Evolutionary conservation across 37 sponge, comb jelly and placozoan species (phyloP).

Genomic region (Beroe forskalii): DNA sequence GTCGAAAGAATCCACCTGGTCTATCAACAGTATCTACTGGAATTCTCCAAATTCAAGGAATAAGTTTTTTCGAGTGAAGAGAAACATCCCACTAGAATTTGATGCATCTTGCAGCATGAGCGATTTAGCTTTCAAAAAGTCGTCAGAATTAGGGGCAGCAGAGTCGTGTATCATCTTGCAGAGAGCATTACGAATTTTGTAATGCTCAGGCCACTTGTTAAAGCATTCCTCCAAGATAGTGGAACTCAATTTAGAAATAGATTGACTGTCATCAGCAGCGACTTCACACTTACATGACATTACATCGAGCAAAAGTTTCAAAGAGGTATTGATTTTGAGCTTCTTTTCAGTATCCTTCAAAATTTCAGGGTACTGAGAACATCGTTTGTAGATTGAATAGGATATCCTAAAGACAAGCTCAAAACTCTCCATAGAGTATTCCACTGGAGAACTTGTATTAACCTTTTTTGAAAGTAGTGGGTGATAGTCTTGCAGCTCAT

Average conservation of each 20-base stretch:
- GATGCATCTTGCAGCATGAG: slow-evolving; percentile 58
- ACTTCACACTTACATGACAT: background rate
- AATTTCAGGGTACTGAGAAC: background rate
- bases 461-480: background rate
- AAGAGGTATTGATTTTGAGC: background rate
- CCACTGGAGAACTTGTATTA: slow-evolving; percentile 51
- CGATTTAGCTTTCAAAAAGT: slow-evolving; percentile 14
- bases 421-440: slow-evolving; percentile 51
- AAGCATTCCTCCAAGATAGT: slow-evolving; percentile 9
- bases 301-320: background rate
- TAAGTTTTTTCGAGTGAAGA: slow-evolving; percentile 40
- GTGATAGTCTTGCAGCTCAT: background rate
- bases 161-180: slow-evolving; percentile 40
- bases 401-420: slow-evolving; percentile 53
- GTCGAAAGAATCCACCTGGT: slow-evolving; percentile 59
- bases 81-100: slow-evolving; percentile 54
- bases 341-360: background rate
- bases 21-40: slow-evolving; percentile 56
- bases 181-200: slow-evolving; percentile 59
- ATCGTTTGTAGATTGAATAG: slow-evolving; percentile 37
- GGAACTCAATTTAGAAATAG: background rate
- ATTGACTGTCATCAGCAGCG: background rate
- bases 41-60: slow-evolving; percentile 61
- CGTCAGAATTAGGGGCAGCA: background rate
- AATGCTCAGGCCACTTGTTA: slow-evolving; percentile 29